These are phyloP conservation scores for Frankliniella intonsa DNA, from an alignment of 2,888 invertebrate genomes.

Conservation along the genomic window DNA sequence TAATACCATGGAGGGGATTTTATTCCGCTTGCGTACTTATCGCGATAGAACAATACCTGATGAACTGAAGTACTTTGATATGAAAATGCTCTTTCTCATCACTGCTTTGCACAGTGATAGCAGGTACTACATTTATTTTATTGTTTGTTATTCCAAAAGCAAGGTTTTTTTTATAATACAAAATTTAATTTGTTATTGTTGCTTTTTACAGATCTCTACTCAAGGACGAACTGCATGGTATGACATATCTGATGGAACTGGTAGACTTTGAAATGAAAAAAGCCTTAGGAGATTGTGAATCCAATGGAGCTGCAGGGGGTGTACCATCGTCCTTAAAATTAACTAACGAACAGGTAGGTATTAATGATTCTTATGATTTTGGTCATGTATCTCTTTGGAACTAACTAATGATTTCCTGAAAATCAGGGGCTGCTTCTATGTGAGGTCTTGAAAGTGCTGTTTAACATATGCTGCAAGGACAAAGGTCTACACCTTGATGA, in stretches of 20 bases:
- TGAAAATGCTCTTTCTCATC: constrained; percentile 81
- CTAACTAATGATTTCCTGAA: not conserved
- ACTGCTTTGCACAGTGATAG: constrained; percentile 75
- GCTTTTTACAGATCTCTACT: constrained; percentile 52
- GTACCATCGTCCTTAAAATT: not conserved
- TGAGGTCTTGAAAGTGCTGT: constrained; percentile 73
- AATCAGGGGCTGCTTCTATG: constrained; percentile 58
- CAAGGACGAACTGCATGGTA: constrained; percentile 63
- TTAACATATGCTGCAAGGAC: constrained; percentile 59
- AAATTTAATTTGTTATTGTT: not conserved
- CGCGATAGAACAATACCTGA: constrained; percentile 60
- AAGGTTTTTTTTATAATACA: not conserved
- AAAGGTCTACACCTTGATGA: constrained; percentile 47
- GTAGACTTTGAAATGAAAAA: constrained; percentile 60
- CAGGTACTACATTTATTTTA: constrained; percentile 40
- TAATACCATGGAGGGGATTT: constrained; percentile 65
- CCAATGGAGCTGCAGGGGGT: not conserved
- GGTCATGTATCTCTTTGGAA: constrained; percentile 35
- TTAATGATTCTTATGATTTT: constrained; percentile 28
- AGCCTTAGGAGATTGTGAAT: constrained; percentile 37
- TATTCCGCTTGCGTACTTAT: constrained; percentile 65
- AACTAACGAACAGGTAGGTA: not conserved
- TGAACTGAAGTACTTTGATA: constrained; percentile 77
- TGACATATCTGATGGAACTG: constrained; percentile 62
- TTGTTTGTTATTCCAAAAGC: not conserved